Conservation (phyloP, 2,888 invertebrate genomes). For the Eurois occulta region DNA sequence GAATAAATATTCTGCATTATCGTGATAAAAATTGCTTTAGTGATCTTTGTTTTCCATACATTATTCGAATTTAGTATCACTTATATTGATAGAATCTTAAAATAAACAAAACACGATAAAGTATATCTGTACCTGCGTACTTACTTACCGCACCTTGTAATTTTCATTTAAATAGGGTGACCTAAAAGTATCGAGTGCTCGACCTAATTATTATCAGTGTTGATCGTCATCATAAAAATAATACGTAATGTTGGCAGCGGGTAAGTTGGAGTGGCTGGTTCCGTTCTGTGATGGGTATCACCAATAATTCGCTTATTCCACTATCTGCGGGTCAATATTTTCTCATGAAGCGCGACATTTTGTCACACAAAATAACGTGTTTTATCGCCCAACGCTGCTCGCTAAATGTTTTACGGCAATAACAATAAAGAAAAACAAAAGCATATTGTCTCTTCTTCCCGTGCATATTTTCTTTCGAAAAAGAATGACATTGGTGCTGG, state of each 20-base stretch:
- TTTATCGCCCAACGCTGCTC: conserved; percentile 84
- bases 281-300: conserved; percentile 76
- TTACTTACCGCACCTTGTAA: conserved; percentile 44
- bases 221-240: conserved; percentile 66
- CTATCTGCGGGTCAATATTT: conserved; percentile 90
- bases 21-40: conserved; percentile 22
- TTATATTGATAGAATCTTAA: conserved; percentile 10
- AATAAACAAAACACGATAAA: conserved; percentile 24
- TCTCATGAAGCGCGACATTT: conserved; percentile 90
- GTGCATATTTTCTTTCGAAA: conserved; percentile 84
- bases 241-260: conserved; percentile 66
- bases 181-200: conserved; percentile 51
- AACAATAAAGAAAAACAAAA: conserved; percentile 90
- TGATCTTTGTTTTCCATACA: not conserved
- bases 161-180: conserved; percentile 48
- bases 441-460: conserved; percentile 86
- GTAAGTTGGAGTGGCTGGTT: conserved; percentile 72
- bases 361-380: conserved; percentile 90
- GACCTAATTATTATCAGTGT: conserved; percentile 59
- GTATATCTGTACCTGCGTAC: conserved; percentile 20
- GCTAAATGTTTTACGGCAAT: conserved; percentile 90
- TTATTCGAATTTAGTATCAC: conserved; percentile 12
- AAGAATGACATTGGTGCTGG: conserved; percentile 84
- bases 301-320: conserved; percentile 88
- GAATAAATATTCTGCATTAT: conserved; percentile 27